A percentile compares a stretch with the other conserved stretches of the same genome.
phyloP scores from a whole-genome alignment of 2,797 vertebrate genomes.

The Leuciscus waleckii region DNA sequence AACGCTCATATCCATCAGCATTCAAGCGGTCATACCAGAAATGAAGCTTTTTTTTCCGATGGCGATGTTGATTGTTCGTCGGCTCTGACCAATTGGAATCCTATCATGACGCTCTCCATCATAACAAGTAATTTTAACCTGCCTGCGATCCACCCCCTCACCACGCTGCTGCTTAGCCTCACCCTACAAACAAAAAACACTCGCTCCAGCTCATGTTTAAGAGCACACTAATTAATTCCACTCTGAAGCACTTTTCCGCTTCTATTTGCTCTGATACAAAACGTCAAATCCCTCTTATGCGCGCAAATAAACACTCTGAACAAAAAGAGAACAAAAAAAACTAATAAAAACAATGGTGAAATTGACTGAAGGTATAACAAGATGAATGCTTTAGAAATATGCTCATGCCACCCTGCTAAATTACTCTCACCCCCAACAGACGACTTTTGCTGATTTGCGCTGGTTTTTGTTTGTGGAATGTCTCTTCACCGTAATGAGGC shows the following conservation, averaged over 20 bases:
- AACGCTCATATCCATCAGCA: slow-evolving; percentile 57
- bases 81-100: slow-evolving; percentile 83
- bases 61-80: slow-evolving; percentile 77
- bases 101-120: slow-evolving; percentile 84
- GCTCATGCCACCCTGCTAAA: slow-evolving; percentile 61
- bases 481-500: slow-evolving; percentile 56
- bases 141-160: slow-evolving; percentile 78
- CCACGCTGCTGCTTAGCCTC: slow-evolving; percentile 78
- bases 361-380: slow-evolving; percentile 69
- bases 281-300: slow-evolving; percentile 82
- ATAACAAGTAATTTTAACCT: slow-evolving; percentile 86
- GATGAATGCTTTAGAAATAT: slow-evolving; percentile 73
- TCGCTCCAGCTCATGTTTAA: slow-evolving; percentile 81
- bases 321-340: slow-evolving; percentile 82
- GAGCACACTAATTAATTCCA: slow-evolving; percentile 85
- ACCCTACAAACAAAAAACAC: slow-evolving; percentile 83
- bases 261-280: slow-evolving; percentile 83
- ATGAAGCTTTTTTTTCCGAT: slow-evolving; percentile 72
- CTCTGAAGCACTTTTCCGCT: slow-evolving; percentile 82
- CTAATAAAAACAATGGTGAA: slow-evolving; percentile 72
- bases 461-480: slow-evolving; percentile 39
- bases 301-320: slow-evolving; percentile 81
- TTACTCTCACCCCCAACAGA: slow-evolving; percentile 54
- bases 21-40: slow-evolving; percentile 57
- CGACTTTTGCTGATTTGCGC: slow-evolving; percentile 43